Evolutionary conservation across 2,797 vertebrate species (phyloP).

Genomic region (Syngnathus acus): DNA sequence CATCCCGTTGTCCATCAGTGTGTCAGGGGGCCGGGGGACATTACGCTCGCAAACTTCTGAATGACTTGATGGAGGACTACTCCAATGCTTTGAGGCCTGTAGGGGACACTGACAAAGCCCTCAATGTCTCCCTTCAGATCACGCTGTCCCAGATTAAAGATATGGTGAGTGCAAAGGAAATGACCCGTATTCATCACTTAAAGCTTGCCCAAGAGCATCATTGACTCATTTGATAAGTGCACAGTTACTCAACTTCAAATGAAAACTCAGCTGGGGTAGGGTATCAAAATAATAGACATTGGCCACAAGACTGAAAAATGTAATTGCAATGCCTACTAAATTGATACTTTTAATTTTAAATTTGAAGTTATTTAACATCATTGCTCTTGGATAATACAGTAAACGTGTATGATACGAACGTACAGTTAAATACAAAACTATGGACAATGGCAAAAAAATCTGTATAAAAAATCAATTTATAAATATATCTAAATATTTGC

Average conservation of each 20-base stretch:
- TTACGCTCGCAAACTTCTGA: constrained; percentile 87
- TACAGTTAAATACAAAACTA: too few relatives aligned
- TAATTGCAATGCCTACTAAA: neutral
- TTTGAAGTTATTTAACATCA: neutral
- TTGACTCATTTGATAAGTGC: neutral
- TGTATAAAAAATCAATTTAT: too few relatives aligned
- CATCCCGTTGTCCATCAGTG: constrained; percentile 50
- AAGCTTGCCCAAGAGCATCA: neutral
- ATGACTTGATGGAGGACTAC: constrained; percentile 87
- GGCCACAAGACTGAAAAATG: neutral
- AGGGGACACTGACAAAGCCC: constrained; percentile 87
- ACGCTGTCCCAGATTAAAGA: constrained; percentile 97
- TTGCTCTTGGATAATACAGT: neutral
- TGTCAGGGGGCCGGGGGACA: constrained; percentile 82
- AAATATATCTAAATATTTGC: too few relatives aligned
- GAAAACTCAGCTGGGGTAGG: neutral
- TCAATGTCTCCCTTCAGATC: constrained; percentile 94
- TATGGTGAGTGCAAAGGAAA: constrained; percentile 77
- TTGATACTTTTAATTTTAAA: neutral
- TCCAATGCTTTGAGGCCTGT: constrained; percentile 88
- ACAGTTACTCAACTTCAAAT: neutral
- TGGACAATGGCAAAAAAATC: too few relatives aligned
- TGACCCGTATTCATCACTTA: neutral
- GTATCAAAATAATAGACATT: neutral
- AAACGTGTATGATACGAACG: too few relatives aligned